Evolutionary conservation across 2,797 vertebrate genomes (phyloP).

Genomic region (Odontamblyopus lacepedii): DNA sequence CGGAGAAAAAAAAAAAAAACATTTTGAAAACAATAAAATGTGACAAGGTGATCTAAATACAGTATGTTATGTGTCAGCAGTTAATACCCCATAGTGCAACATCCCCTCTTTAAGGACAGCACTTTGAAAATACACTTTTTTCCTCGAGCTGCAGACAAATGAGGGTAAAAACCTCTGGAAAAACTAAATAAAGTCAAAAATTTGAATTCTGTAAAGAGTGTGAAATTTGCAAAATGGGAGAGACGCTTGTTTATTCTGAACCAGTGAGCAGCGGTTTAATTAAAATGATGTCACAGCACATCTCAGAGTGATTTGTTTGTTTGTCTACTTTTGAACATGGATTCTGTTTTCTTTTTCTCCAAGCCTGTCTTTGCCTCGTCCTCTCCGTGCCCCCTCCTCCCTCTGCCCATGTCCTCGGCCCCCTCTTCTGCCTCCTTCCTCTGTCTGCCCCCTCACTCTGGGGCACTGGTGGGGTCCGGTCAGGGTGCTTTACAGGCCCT

Average conservation of each 20-base stretch:
- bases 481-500: not conserved
- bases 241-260: slow-evolving; percentile 1
- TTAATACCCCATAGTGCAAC: too few relatives aligned
- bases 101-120: not conserved
- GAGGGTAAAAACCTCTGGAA: not conserved
- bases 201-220: not conserved
- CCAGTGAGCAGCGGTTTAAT: slow-evolving; percentile 1
- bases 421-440: not conserved
- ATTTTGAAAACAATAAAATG: too few relatives aligned
- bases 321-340: not conserved
- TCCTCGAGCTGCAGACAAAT: not conserved
- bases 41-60: too few relatives aligned
- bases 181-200: not conserved
- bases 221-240: not conserved
- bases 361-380: not conserved
- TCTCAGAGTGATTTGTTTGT: not conserved
- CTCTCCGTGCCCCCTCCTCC: not conserved
- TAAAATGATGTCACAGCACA: slow-evolving; percentile 12
- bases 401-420: too few relatives aligned
- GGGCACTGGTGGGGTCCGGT: not conserved
- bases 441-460: not conserved
- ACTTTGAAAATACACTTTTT: not conserved
- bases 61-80: too few relatives aligned
- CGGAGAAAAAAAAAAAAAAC: too few relatives aligned
- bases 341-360: not conserved